Base-by-base conservation (phyloP, 2,888 invertebrate species). In the Chloroclystis v-ata region DNA sequence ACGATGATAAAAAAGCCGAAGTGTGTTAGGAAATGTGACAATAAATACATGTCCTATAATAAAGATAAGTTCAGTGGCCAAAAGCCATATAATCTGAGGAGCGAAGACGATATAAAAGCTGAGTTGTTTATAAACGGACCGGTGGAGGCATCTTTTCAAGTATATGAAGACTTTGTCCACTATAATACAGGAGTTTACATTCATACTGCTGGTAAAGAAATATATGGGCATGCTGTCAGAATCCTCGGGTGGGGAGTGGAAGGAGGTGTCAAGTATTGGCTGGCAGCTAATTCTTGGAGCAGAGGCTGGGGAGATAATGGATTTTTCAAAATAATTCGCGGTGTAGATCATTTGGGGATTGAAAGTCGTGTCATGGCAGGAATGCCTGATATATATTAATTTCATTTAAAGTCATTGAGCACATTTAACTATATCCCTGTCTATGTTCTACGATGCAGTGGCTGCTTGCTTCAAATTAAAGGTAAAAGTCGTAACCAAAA, bases 281-380 rank as follows among this genome's bases (percentile, higher is more conserved):
- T 58, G 68, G 7, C 74, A 75, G 0, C 54, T 78, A 9, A 83
- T 78, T 40, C 40, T 41, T 14, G n/a, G 14, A 12, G 37, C 24
- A 26, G 12, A 24, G 1, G 32, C 35, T 40, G 38, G 43, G 32
- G 32, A 8, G 10, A 29, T 14, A 7, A 33, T 4, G 32, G 32
- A 13, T 33, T 33, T 5, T 33, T 33, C n/a, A 33, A 33, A 14
- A 33, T 33, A 1, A 13, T 13, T 2, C 16, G 32, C 5, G 32
- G 32, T 33, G 20, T 4, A 20, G 20, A 20, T 5, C 20, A 20
- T 20, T 20, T 20, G 20, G 20, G 20, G 3, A 20, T 20, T 20
- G 20, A 20, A 20, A 20, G 20, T 20, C 20, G 20, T 20, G 20
- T 20, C 5, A 20, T 20, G 20, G 5, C 20, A 4, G 20, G 20